Conservation (phyloP, 2,113 vertebrate genomes). For the Mugil cephalus region DNA sequence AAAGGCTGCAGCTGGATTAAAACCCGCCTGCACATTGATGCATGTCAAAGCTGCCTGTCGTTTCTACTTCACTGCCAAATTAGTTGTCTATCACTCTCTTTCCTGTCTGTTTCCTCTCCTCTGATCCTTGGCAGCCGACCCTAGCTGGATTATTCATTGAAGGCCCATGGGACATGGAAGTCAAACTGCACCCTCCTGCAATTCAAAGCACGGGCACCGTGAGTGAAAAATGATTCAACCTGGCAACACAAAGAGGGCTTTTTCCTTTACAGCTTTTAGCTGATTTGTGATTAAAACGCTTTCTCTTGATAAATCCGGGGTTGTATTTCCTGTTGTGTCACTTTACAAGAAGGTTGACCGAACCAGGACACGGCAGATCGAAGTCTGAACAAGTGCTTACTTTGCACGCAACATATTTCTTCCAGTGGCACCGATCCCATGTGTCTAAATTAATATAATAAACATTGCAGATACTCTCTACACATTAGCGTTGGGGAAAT, state of each 20-base stretch:
- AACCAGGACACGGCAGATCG: neutral
- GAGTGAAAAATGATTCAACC: constrained; percentile 57
- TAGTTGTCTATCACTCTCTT: constrained; percentile 18
- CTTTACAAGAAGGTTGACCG: constrained; percentile 23
- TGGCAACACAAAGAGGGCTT: constrained; percentile 24
- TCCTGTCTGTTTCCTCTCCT: constrained; percentile 12
- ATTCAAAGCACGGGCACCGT: constrained; percentile 32
- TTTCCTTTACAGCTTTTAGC: constrained; percentile 27
- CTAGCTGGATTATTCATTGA: constrained; percentile 3
- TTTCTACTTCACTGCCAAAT: constrained; percentile 8
- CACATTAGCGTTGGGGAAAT: constrained; percentile 28
- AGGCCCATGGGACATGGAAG: constrained; percentile 1
- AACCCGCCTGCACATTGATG: neutral
- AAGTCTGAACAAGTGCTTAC: constrained; percentile 5
- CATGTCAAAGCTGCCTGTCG: neutral
- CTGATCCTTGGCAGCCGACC: constrained; percentile 31
- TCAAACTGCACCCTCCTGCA: constrained; percentile 11
- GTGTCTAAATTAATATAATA: constrained; percentile 30
- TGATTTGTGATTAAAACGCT: constrained; percentile 43
- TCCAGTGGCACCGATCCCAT: neutral
- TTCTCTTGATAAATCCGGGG: constrained; percentile 29
- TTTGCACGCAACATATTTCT: constrained; percentile 3
- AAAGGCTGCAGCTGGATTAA: constrained; percentile 3
- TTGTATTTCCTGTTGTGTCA: constrained; percentile 31
- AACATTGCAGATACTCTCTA: constrained; percentile 13